Base-by-base conservation (phyloP, 2,888 invertebrate species). In the Lymantria monacha region DNA sequence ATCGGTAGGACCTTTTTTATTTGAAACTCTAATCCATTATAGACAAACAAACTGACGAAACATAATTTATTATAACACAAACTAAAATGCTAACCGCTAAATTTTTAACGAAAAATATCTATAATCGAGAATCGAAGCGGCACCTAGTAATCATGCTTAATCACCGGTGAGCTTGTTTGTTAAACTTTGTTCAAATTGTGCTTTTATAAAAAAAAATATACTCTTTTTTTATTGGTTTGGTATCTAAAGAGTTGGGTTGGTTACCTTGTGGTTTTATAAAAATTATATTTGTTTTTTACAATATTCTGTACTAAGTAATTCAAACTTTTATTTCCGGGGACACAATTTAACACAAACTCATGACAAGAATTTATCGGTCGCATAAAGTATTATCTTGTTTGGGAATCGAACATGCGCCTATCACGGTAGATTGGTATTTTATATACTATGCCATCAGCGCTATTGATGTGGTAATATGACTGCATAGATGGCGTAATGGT, bases 141-240 rank as follows among this genome's bases (percentile, higher is more conserved):
- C 77, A 83, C 79, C 87, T 85, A 76, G 70, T 84, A 85, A 88
- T 88, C 87, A 85, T 61, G 64, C 59, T 70, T 87, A 88, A 89
- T 89, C 79, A 75, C 72, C 45, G 55, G 49, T 50, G 45, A 47
- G 48, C 74, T 81, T 81, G 82, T 83, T 85, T 79, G 76, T 59
- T 66, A 71, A 77, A 63, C 67, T 61, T 61, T 61, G 55, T 9
- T 48, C 11, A 52, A 45, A 45, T 52, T 46, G 46, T 15, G 33
- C 42, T 31, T 48, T 36, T 31, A 38, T n/a, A 45, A 53, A 52
- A 53, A 48, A 44, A 40, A 31, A 12, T 2, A 22, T 3, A n/a
- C 30, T 48, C 31, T 30, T 41, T 10, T 41, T 9, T 49, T 22
- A 14, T 41, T 41, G 2, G 38, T n/a, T 38, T 33, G 5, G 33